Evolutionary conservation across 2,113 vertebrate genomes (phyloP), one percentile per base, ranked within the genome.

Genomic region (Aldabrachelys gigantea): DNA sequence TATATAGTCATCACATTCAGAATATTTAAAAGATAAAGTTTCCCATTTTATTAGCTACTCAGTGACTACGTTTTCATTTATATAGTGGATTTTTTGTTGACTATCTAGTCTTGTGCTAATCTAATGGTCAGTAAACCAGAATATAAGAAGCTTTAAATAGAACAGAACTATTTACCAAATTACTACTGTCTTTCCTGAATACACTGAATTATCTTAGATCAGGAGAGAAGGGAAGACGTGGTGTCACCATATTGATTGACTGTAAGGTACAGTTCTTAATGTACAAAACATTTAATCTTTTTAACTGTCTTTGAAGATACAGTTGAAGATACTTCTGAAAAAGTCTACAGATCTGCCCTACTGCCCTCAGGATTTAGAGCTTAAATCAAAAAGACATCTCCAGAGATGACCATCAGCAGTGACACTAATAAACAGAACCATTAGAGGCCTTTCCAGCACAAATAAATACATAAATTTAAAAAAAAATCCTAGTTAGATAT

Each of bases 31-130:
- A 56, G 76, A 94, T 96, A 96, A 97, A 97, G 84, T 96, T 97
- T 97, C 88, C 56, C 85, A 54, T 97, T 96, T 96, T 93, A 95
- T 27, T 91, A 85, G 81, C 53, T 96, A 31, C 91, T 93, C 76
- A 92, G 54, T 93, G 92, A 93, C 72, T 95, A 38, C 92, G 94
- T 94, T 97, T 69, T 98, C 92, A 97, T 96, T 98, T 98, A 97
- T 90, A 83, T 93, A 94, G 88, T n/a, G 50, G 41, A 96, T 94
- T 97, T 98, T 97, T 91, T 97, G 87, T 95, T 97, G 96, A 90
- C 88, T 94, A 44, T 94, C 83, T 93, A 62, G 85, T 87, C 83
- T 82, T 97, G 41, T 59, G 49, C 95, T 96, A 97, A 97, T 92
- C 89, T 94, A 75, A 96, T 98, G 93, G 93, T 97, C 92, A 95